Evolutionary conservation across 2,888 invertebrate species (phyloP).

Genomic region (Carpatolechia fugitivella): DNA sequence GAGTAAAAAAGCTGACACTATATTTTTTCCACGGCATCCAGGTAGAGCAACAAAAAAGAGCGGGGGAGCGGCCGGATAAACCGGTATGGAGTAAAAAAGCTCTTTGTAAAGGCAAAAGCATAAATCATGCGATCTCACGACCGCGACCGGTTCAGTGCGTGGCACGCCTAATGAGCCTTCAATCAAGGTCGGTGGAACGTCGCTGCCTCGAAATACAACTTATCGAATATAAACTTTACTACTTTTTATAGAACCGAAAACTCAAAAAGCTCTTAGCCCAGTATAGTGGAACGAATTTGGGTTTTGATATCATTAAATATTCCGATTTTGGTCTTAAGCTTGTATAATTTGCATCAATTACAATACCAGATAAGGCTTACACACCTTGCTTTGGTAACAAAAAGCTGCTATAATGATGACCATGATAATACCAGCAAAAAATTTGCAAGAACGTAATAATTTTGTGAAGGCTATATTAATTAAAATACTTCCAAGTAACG

Average conservation of each 20-base stretch:
- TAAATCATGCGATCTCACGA: conserved; percentile 75
- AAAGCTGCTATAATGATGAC: too few species aligned
- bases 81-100: conserved; percentile 62
- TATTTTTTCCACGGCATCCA: conserved; percentile 65
- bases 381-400: conserved; percentile 15
- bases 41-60: conserved; percentile 67
- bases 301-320: too few species aligned
- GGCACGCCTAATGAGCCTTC: conserved; percentile 69
- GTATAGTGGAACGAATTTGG: too few species aligned
- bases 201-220: conserved; percentile 49
- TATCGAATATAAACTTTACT: conserved; percentile 35
- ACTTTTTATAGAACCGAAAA: too few species aligned
- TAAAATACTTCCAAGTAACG: background rate
- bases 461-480: too few species aligned
- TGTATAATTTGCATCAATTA: too few species aligned
- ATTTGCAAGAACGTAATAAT: too few species aligned
- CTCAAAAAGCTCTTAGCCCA: too few species aligned
- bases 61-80: conserved; percentile 54
- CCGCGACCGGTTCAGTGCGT: conserved; percentile 58
- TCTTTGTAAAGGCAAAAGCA: conserved; percentile 63
- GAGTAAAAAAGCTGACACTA: conserved; percentile 65
- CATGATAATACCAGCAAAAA: too few species aligned
- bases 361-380: too few species aligned
- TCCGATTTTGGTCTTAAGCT: too few species aligned
- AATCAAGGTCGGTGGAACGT: conserved; percentile 69